Percentiles rank a stretch among this genome's conserved stretches.
These are phyloP conservation scores for Patella vulgata DNA, from an alignment of 1,140 invertebrate species.

Conservation along the genomic window DNA sequence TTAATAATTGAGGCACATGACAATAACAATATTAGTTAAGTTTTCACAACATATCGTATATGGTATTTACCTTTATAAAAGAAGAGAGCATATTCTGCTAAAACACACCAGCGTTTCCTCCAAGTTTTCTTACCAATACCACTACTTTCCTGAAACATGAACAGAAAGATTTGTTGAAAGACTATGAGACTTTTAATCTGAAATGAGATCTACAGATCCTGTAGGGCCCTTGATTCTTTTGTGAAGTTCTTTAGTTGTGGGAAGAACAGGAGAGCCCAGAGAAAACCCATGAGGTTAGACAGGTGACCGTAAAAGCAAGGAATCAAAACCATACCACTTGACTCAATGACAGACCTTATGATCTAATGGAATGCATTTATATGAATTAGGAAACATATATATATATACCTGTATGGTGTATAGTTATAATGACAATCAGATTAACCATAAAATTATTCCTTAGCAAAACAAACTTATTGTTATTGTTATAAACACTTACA, in stretches of 20 bases:
- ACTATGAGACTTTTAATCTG: not conserved
- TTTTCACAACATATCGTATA: not conserved
- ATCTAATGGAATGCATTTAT: no score
- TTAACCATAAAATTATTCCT: no score
- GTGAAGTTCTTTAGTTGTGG: not conserved
- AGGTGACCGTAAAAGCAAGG: not conserved
- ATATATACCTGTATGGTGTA: no score
- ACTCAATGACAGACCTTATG: no score
- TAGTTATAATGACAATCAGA: no score
- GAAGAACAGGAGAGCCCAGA: not conserved
- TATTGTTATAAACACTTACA: no score
- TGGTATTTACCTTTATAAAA: constrained; percentile 87
- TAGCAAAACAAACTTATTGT: no score
- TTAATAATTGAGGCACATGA: no score
- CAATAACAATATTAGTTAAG: no score
- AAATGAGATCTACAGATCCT: not conserved
- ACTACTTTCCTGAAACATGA: constrained; percentile 45
- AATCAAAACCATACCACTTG: not conserved
- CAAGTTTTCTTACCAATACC: constrained; percentile 79
- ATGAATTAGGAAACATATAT: no score
- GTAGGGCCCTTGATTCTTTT: no score
- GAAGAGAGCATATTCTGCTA: constrained; percentile 93
- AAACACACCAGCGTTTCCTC: constrained; percentile 95
- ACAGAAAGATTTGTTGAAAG: not conserved
- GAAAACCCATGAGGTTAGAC: not conserved